phyloP scores from a whole-genome alignment of 2,888 invertebrate genomes.

The Drosophila borborema region DNA sequence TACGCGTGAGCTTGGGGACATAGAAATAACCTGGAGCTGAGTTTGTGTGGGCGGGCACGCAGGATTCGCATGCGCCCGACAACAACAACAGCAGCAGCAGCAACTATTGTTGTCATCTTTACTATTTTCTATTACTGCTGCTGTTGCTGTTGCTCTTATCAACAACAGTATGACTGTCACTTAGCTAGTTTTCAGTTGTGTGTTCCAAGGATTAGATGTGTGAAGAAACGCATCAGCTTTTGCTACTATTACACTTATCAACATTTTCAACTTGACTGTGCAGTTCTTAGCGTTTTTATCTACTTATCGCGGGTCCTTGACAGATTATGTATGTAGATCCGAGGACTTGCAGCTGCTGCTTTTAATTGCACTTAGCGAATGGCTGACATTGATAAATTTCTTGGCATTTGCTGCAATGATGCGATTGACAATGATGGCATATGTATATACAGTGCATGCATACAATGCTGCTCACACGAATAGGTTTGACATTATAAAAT shows the following conservation, averaged over 20 bases:
- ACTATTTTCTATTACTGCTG: constrained; percentile 1
- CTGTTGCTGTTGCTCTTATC: constrained; percentile 51
- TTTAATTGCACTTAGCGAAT: constrained; percentile 27
- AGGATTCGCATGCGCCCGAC: constrained; percentile 27
- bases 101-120: constrained; percentile 56
- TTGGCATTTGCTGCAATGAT: constrained; percentile 6
- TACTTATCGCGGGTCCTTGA: not conserved
- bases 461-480: not conserved
- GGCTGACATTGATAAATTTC: constrained; percentile 29
- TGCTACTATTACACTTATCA: not conserved
- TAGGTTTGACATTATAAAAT: too few species aligned
- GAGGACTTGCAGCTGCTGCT: constrained; percentile 10
- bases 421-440: constrained; percentile 11
- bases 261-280: not conserved
- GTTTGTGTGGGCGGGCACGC: not conserved
- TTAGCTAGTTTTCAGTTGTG: constrained; percentile 50
- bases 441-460: not conserved
- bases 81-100: constrained; percentile 44
- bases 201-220: not conserved
- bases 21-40: constrained; percentile 16
- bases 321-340: constrained; percentile 13
- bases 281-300: not conserved
- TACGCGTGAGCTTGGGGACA: constrained; percentile 57
- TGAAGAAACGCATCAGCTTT: too few species aligned
- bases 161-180: constrained; percentile 44